phyloP scores from a whole-genome alignment of 1,140 invertebrate genomes.

The Hycleus phaleratus region DNA sequence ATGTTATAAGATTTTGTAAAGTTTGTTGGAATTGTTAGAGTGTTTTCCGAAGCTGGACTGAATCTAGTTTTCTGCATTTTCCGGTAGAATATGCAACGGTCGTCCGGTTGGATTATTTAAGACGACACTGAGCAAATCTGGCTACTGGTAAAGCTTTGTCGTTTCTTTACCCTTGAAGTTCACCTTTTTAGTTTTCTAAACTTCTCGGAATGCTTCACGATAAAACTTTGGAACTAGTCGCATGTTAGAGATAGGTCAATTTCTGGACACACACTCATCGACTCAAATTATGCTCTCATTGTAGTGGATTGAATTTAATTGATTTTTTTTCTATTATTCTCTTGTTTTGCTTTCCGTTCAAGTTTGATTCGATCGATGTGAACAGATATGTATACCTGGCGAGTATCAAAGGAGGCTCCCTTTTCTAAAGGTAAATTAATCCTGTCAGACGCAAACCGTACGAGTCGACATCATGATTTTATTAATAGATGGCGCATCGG shows the following conservation, averaged over 20 bases:
- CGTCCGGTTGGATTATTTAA: constrained; percentile 25
- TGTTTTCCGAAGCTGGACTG: constrained; percentile 3
- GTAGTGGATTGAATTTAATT: too few species aligned
- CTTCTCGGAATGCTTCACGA: too few species aligned
- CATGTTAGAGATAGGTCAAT: too few species aligned
- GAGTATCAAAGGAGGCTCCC: constrained; percentile 6
- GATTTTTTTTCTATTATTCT: too few species aligned
- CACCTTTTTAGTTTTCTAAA: too few species aligned
- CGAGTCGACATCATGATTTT: constrained; percentile 29
- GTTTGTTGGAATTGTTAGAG: constrained; percentile 7
- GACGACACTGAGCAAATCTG: constrained; percentile 23
- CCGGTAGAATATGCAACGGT: constrained; percentile 14
- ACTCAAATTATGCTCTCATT: too few species aligned
- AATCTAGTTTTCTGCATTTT: constrained; percentile 4
- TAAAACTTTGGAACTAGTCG: too few species aligned
- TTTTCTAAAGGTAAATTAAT: constrained; percentile 30
- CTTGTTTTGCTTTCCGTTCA: too few species aligned
- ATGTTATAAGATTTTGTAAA: constrained; percentile 3
- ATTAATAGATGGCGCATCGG: constrained; percentile 33
- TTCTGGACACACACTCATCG: too few species aligned
- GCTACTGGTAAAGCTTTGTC: constrained; percentile 14
- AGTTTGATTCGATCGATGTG: too few species aligned
- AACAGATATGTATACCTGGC: too few species aligned
- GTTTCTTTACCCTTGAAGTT: constrained; percentile 8
- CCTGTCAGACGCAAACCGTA: constrained; percentile 28